Evolutionary conservation across 1,140 invertebrate genomes (phyloP).

Genomic region (Anadara kagoshimensis): DNA sequence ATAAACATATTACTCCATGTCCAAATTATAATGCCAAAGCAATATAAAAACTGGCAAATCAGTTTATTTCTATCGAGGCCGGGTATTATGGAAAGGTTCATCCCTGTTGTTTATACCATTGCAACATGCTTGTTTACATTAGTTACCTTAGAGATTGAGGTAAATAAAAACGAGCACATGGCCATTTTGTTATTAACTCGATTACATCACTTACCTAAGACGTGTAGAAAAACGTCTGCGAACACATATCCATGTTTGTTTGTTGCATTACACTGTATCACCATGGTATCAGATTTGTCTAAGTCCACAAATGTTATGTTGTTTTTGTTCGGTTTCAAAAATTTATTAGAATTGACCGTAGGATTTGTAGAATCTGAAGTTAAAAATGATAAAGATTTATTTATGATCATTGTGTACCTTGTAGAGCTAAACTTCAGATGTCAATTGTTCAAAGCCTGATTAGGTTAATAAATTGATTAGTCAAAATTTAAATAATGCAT

Average conservation of each 20-base stretch:
- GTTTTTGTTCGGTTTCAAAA: conserved; percentile 79
- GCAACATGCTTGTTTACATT: not conserved
- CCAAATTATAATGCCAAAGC: no score
- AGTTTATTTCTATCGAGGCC: not conserved
- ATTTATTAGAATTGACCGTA: conserved; percentile 79
- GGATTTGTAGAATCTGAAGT: conserved; percentile 38
- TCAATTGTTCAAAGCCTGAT: not conserved
- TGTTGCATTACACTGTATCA: conserved; percentile 99
- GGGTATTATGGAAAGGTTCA: not conserved
- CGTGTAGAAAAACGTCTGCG: conserved; percentile 98
- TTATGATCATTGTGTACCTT: not conserved
- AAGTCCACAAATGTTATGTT: conserved; percentile 89
- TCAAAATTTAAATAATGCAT: not conserved
- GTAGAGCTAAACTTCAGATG: not conserved
- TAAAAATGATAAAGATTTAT: not conserved
- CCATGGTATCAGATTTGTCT: conserved; percentile 92
- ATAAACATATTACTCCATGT: no score
- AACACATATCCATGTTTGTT: conserved; percentile 98
- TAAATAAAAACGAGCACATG: not conserved
- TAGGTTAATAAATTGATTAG: not conserved
- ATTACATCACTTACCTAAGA: conserved; percentile 80
- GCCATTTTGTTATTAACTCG: not conserved
- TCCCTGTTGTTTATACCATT: not conserved
- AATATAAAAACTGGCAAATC: not conserved
- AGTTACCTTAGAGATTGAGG: not conserved